phyloP scores from a whole-genome alignment of 2,797 vertebrate species.

The Pseudomugil tenellus region DNA sequence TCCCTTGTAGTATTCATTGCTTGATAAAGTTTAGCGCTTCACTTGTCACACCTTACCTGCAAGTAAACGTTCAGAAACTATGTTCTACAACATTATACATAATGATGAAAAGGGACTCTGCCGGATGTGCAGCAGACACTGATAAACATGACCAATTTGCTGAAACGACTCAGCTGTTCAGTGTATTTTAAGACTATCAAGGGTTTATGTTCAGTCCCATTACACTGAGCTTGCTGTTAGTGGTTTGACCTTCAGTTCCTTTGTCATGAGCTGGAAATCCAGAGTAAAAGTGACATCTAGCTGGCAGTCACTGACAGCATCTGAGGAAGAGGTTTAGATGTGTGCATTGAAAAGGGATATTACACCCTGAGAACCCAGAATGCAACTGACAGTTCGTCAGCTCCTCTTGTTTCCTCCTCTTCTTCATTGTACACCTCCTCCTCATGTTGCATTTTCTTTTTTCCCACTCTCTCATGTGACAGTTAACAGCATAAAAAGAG shows the following conservation, averaged over 20 bases:
- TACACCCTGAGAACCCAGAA: slow-evolving; percentile 65
- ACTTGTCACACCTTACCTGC: slow-evolving; percentile 45
- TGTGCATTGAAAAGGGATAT: slow-evolving; percentile 72
- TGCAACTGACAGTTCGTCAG: slow-evolving; percentile 66
- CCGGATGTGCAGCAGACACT: slow-evolving; percentile 52
- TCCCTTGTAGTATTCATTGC: slow-evolving; percentile 46
- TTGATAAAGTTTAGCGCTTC: slow-evolving; percentile 42
- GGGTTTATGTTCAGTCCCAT: slow-evolving; percentile 66
- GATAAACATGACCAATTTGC: slow-evolving; percentile 59
- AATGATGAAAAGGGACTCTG: slow-evolving; percentile 48
- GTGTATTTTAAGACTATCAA: slow-evolving; percentile 62
- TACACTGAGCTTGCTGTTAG: slow-evolving; percentile 57
- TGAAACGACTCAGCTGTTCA: slow-evolving; percentile 52
- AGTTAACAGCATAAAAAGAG: slow-evolving; percentile 56
- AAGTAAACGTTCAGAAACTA: slow-evolving; percentile 58
- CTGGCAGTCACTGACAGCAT: slow-evolving; percentile 66
- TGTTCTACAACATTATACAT: slow-evolving; percentile 50
- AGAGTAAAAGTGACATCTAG: slow-evolving; percentile 64
- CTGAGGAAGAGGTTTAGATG: slow-evolving; percentile 70
- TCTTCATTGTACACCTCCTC: slow-evolving; percentile 55
- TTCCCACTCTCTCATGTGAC: slow-evolving; percentile 60
- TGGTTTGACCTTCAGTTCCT: slow-evolving; percentile 71
- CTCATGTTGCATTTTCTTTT: slow-evolving; percentile 42
- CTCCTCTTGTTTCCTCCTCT: slow-evolving; percentile 67
- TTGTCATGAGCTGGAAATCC: slow-evolving; percentile 61